These are phyloP conservation scores for Blera fallax DNA, from an alignment of 2,888 invertebrate species.

Conservation along the genomic window DNA sequence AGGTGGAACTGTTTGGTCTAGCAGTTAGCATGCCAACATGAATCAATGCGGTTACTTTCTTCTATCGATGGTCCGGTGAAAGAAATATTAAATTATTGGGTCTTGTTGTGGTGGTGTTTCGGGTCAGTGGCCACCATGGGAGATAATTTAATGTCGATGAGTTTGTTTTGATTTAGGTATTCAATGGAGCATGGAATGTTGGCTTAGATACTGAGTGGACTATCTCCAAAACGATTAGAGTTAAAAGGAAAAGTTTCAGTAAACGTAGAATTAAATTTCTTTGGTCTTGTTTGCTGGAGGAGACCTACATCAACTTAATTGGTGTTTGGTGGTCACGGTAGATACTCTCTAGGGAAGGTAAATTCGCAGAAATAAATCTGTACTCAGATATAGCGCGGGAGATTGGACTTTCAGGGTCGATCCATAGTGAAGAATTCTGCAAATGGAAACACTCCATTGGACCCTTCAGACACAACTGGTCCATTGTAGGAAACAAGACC, in stretches of 20 bases:
- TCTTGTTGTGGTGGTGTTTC: not conserved
- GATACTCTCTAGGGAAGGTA: not conserved
- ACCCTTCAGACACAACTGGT: no score
- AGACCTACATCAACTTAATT: not conserved
- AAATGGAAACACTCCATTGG: no score
- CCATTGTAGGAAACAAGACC: no score
- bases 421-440: no score
- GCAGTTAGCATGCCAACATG: constrained; percentile 1
- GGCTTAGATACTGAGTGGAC: not conserved
- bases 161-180: not conserved
- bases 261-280: constrained; percentile 3
- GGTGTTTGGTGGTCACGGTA: not conserved
- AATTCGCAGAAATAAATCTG: no score
- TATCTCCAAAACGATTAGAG: no score
- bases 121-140: constrained; percentile 6
- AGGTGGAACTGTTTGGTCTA: constrained; percentile 8
- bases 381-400: no score
- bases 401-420: no score
- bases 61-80: not conserved
- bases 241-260: not conserved
- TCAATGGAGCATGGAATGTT: not conserved
- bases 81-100: not conserved
- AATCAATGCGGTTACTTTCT: constrained; percentile 8
- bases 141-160: not conserved
- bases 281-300: not conserved